A percentile compares a stretch with the other conserved stretches of the same genome.
These are phyloP conservation scores for Metacarcinus magister DNA, from an alignment of 2,888 invertebrate genomes.

Conservation along the genomic window DNA sequence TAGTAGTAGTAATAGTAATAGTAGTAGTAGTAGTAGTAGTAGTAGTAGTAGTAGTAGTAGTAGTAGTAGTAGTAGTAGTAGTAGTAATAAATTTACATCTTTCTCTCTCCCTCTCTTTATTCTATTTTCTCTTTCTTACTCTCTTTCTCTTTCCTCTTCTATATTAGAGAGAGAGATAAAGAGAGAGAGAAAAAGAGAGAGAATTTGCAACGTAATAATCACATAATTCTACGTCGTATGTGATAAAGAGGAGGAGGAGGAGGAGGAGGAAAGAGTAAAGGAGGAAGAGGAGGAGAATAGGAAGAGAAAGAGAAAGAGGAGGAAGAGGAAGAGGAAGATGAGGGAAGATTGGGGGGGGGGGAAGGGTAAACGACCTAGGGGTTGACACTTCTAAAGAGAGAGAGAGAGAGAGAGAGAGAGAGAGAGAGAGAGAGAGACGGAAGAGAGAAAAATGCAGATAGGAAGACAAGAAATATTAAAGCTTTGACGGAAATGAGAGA, in stretches of 20 bases:
- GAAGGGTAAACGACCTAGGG: background rate
- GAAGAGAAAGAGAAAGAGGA: background rate
- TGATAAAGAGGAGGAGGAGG: background rate
- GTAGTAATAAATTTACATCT: no score
- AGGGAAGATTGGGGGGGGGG: background rate
- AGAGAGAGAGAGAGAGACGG: background rate
- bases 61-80: no score
- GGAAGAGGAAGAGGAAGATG: background rate
- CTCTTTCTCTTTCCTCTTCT: no score
- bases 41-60: no score
- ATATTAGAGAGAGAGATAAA: background rate
- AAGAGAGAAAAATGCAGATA: background rate
- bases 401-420: background rate
- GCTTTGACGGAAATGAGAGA: no score
- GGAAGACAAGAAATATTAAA: background rate
- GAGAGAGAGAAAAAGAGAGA: background rate
- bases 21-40: no score
- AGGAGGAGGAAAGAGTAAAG: background rate
- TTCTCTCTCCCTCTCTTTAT: background rate
- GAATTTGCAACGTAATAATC: background rate
- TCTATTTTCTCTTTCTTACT: background rate
- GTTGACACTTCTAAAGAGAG: background rate
- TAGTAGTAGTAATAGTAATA: no score
- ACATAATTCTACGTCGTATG: background rate
- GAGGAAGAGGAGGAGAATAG: background rate